These are phyloP conservation scores for Nomada goodeniana DNA, from an alignment of 2,888 invertebrate species.

Conservation along the genomic window DNA sequence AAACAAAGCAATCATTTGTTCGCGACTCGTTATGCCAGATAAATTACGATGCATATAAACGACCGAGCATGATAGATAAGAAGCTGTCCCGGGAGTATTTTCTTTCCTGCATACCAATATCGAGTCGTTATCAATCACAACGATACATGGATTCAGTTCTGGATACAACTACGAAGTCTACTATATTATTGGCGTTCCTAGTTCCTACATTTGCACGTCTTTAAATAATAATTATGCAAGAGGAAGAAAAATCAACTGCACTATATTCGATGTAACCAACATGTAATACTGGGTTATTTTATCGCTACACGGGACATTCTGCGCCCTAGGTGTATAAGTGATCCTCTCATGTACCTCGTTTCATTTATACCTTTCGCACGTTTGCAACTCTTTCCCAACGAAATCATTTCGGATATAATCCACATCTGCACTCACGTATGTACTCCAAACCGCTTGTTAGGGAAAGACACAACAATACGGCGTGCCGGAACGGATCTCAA, in stretches of 20 bases:
- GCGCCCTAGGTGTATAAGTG: background rate
- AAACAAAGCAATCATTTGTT: constrained; percentile 22
- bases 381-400: constrained; percentile 29
- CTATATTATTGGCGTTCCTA: background rate
- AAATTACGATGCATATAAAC: constrained; percentile 6
- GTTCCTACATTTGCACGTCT: background rate
- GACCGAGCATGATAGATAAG: constrained; percentile 14
- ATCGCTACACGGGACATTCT: background rate
- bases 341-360: constrained; percentile 23
- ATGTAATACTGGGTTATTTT: background rate
- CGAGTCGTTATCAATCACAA: constrained; percentile 20
- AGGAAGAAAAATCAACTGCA: no score
- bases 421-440: constrained; percentile 62
- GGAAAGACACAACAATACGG: constrained; percentile 26
- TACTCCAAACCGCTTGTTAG: constrained; percentile 19
- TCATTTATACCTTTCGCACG: constrained; percentile 34
- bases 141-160: constrained; percentile 5
- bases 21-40: constrained; percentile 26
- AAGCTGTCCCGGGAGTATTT: background rate
- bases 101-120: background rate
- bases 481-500: background rate
- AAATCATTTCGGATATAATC: constrained; percentile 35
- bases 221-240: background rate
- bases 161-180: background rate
- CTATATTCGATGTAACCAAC: no score